These are phyloP conservation scores for Chrysogorgia sp. DNA, from an alignment of 92 coral and sea anemone species.

Conservation along the genomic window DNA sequence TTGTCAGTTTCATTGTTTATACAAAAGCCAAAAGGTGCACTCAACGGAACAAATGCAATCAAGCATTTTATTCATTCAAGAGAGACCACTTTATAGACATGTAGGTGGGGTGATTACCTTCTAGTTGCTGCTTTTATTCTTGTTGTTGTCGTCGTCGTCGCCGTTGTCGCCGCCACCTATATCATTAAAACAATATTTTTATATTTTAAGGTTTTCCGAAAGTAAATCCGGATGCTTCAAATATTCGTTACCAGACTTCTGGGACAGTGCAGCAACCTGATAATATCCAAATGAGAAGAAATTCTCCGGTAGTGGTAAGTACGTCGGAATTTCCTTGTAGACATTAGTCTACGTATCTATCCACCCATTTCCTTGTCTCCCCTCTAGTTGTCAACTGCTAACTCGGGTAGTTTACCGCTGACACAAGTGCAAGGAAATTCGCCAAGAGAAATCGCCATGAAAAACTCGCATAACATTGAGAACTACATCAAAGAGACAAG, in stretches of 20 bases:
- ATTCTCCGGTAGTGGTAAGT: slow-evolving; percentile 23
- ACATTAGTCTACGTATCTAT: not conserved
- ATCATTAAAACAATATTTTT: too few species aligned
- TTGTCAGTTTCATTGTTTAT: too few species aligned
- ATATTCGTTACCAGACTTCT: not conserved
- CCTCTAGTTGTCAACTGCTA: not conserved
- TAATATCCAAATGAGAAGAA: slow-evolving; percentile 20
- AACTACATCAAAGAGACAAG: slow-evolving; percentile 40
- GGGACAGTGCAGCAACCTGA: slow-evolving; percentile 4
- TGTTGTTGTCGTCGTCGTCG: too few species aligned
- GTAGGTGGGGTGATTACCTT: too few species aligned
- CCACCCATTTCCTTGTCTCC: not conserved
- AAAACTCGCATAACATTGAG: slow-evolving; percentile 22
- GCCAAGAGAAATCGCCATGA: slow-evolving; percentile 22
- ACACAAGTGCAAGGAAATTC: not conserved
- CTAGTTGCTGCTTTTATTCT: too few species aligned
- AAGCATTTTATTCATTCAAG: too few species aligned
- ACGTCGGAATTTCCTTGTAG: not conserved
- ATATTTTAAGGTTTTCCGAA: slow-evolving; percentile 10
- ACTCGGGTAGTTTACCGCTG: slow-evolving; percentile 28
- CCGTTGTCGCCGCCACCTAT: too few species aligned
- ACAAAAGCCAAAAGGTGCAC: too few species aligned
- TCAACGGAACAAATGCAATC: too few species aligned
- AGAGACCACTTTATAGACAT: too few species aligned
- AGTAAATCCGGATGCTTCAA: not conserved